phyloP scores from a whole-genome alignment of 2,113 vertebrate genomes.

The Salvelinus namaycush region DNA sequence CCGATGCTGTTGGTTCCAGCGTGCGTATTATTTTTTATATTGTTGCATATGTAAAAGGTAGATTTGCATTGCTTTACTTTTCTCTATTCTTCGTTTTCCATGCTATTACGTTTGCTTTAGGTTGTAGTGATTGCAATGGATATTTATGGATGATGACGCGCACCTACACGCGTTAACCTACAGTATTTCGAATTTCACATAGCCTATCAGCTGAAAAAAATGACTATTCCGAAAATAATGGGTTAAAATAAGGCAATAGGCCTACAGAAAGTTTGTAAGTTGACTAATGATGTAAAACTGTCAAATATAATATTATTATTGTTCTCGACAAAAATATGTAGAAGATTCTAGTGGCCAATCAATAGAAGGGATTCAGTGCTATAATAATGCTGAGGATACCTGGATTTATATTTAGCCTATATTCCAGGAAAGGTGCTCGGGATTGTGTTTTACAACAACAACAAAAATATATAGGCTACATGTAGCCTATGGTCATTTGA shows the following conservation, averaged over 20 bases:
- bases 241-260: no score
- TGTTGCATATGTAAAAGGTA: constrained; percentile 92
- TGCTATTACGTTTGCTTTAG: neutral
- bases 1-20: constrained; percentile 79
- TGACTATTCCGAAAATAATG: neutral
- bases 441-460: neutral
- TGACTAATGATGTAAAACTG: neutral
- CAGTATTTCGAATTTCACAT: neutral
- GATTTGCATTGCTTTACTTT: constrained; percentile 80
- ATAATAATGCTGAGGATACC: constrained; percentile 16
- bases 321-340: constrained; percentile 46
- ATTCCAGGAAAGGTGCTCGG: neutral
- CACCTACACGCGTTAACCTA: neutral
- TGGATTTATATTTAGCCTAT: neutral
- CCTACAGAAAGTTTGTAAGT: neutral
- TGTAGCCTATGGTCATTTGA: no score
- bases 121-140: neutral
- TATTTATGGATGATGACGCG: neutral
- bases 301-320: constrained; percentile 18
- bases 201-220: neutral
- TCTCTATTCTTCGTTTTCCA: constrained; percentile 29
- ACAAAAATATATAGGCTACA: no score
- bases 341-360: constrained; percentile 63
- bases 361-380: constrained; percentile 48
- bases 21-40: constrained; percentile 86